Evolutionary conservation across 2,888 invertebrate genomes (phyloP).

Genomic region (Himalopsyche anomala): DNA sequence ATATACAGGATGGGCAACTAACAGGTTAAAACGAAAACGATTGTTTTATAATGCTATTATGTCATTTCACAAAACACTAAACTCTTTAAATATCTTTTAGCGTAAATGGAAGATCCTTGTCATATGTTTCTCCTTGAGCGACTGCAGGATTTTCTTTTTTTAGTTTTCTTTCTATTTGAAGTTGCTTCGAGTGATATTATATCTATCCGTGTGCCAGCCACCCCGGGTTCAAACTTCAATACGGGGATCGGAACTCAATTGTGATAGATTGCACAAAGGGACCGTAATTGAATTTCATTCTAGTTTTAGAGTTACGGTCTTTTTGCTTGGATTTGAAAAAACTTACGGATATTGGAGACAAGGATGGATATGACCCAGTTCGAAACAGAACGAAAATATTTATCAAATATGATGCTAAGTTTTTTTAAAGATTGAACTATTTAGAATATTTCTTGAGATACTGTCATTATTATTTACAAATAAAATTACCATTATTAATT

Average conservation of each 20-base stretch:
- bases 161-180: background rate
- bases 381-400: background rate
- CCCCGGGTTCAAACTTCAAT: constrained; percentile 41
- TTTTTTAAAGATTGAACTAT: no score
- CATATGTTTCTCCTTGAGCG: no score
- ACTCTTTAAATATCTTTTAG: no score
- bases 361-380: background rate
- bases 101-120: no score
- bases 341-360: constrained; percentile 33
- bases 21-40: no score
- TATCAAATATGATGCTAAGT: no score
- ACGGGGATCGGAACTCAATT: constrained; percentile 24
- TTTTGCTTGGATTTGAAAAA: constrained; percentile 24
- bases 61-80: no score
- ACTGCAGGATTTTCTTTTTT: background rate
- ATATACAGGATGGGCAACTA: no score
- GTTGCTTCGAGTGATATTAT: constrained; percentile 9
- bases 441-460: no score
- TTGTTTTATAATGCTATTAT: no score
- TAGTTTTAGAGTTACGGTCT: constrained; percentile 40
- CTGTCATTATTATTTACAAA: no score
- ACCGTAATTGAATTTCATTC: constrained; percentile 39
- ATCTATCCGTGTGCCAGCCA: constrained; percentile 8
- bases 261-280: constrained; percentile 43
- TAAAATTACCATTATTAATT: no score